Conservation (phyloP, 2,113 vertebrate species). For the Bolborhynchus lineola region DNA sequence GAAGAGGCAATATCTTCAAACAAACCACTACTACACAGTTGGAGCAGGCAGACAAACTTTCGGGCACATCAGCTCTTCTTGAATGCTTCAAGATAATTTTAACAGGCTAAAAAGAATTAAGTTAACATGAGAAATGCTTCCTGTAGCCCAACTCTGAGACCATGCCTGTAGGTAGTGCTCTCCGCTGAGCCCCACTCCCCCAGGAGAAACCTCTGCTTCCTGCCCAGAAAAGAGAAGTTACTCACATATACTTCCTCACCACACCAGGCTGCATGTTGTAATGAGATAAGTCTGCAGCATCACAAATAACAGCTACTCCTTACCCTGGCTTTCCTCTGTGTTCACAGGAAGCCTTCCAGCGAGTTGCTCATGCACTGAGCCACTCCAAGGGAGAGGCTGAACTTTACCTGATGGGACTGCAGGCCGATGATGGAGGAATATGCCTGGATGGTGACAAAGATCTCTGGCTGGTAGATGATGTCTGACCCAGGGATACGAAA, state of each 20-base stretch:
- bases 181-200: neutral
- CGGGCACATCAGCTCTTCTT: neutral
- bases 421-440: slow-evolving; percentile 96
- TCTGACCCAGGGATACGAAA: slow-evolving; percentile 92
- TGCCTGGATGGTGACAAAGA: slow-evolving; percentile 94
- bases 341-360: neutral
- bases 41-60: neutral
- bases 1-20: neutral
- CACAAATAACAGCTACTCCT: neutral
- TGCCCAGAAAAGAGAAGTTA: neutral
- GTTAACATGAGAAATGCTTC: fast-evolving
- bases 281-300: neutral
- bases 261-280: neutral
- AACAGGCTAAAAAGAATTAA: neutral
- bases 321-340: fast-evolving
- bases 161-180: fast-evolving
- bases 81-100: neutral
- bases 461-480: slow-evolving; percentile 89
- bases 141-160: neutral
- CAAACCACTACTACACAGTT: neutral
- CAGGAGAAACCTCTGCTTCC: neutral
- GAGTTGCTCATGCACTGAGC: fast-evolving
- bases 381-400: fast-evolving
- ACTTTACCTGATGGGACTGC: slow-evolving; percentile 89
- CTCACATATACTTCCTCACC: neutral